Percentiles rank a stretch among this genome's conserved stretches.
Evolutionary conservation across 2,888 invertebrate species (phyloP).

Genomic region (Cataglyphis altisquamis): DNA sequence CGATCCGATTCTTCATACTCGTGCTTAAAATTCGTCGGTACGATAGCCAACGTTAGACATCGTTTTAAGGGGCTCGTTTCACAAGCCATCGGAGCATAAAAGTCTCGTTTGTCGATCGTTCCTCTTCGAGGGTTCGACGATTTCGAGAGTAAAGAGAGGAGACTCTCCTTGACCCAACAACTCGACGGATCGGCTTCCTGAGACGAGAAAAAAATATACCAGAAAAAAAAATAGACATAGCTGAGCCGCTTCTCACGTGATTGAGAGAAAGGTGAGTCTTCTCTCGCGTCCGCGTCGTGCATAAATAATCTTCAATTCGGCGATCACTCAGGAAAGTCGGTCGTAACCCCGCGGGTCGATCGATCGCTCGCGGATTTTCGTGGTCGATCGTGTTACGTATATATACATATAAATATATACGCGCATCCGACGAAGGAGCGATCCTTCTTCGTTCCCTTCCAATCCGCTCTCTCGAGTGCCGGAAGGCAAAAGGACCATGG

Average conservation of each 20-base stretch:
- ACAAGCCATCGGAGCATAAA: conserved; percentile 34
- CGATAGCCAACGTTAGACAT: neutral
- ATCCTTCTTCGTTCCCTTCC: conserved; percentile 39
- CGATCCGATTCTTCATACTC: neutral
- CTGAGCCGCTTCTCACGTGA: neutral
- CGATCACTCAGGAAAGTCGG: conserved; percentile 12
- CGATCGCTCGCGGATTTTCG: conserved; percentile 35
- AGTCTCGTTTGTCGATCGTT: conserved; percentile 12
- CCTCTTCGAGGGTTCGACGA: neutral
- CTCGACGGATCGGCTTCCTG: conserved; percentile 8
- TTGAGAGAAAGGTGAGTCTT: conserved; percentile 37
- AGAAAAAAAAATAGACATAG: neutral
- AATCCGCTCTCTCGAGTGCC: conserved; percentile 16
- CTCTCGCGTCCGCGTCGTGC: conserved; percentile 1
- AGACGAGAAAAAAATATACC: neutral
- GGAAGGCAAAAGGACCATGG: conserved; percentile 41
- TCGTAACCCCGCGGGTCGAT: neutral
- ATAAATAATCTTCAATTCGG: conserved; percentile 43
- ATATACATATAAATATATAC: neutral
- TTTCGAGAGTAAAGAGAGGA: neutral
- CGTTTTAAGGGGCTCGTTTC: conserved; percentile 24
- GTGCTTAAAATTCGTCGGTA: neutral
- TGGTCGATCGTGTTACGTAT: neutral
- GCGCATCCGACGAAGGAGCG: conserved; percentile 4
- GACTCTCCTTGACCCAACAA: conserved; percentile 20